Percentiles rank a stretch among this genome's conserved stretches.
Conservation (phyloP, 2,888 invertebrate genomes). For the Torymus texanus region DNA sequence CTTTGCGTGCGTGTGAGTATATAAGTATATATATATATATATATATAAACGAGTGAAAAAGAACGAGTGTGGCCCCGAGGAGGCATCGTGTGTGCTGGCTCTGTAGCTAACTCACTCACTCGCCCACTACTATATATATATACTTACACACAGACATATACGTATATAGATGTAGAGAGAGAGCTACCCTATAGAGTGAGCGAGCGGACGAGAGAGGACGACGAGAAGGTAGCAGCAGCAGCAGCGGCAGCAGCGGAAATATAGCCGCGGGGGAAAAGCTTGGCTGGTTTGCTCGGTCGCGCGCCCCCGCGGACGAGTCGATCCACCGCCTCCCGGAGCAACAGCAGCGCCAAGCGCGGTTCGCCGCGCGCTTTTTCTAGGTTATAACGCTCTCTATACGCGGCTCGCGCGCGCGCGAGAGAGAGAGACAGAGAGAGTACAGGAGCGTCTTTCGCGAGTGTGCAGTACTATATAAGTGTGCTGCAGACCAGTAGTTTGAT, state of each 20-base stretch:
- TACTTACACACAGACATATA: background rate
- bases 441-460: too few relatives aligned
- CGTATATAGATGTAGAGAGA: background rate
- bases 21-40: too few relatives aligned
- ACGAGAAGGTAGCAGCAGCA: too few relatives aligned
- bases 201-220: slow-evolving; percentile 1
- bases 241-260: too few relatives aligned
- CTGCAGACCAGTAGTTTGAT: too few relatives aligned
- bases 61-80: background rate
- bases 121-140: background rate
- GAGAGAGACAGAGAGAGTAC: too few relatives aligned
- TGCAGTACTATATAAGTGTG: too few relatives aligned
- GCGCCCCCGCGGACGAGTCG: slow-evolving; percentile 15
- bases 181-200: background rate
- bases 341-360: background rate
- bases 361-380: background rate
- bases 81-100: slow-evolving; percentile 8
- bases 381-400: background rate
- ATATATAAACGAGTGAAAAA: background rate
- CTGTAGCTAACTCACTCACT: background rate
- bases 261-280: too few relatives aligned
- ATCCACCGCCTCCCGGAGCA: background rate
- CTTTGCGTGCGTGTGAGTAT: slow-evolving; percentile 52
- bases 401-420: too few relatives aligned
- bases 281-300: background rate